phyloP scores from a whole-genome alignment of 2,888 invertebrate genomes.

The Lepidochrysops patricia region DNA sequence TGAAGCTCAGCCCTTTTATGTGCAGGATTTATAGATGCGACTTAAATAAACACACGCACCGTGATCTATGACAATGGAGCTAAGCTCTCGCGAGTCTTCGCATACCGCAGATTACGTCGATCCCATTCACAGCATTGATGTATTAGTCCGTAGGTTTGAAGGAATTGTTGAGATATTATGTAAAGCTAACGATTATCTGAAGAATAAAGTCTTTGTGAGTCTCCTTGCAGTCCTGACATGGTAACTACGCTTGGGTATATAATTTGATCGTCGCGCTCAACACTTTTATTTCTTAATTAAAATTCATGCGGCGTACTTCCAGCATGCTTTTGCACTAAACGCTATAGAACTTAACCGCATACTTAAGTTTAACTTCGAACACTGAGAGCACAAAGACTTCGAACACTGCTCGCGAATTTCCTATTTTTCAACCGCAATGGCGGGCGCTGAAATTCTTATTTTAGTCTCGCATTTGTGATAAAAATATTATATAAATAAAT shows the following conservation, averaged over 20 bases:
- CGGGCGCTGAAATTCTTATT: too few relatives aligned
- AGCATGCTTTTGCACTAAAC: too few relatives aligned
- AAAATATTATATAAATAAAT: too few relatives aligned
- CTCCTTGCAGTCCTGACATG: neutral
- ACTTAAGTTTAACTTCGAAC: too few relatives aligned
- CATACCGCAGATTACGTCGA: constrained; percentile 29
- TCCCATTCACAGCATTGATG: constrained; percentile 37
- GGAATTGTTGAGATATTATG: neutral
- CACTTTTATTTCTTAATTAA: too few relatives aligned
- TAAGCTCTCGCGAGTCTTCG: constrained; percentile 34
- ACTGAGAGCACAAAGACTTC: too few relatives aligned
- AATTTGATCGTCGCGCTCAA: constrained; percentile 27
- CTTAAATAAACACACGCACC: constrained; percentile 54
- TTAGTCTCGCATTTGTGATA: too few relatives aligned
- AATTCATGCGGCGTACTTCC: too few relatives aligned
- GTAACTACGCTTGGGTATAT: constrained; percentile 4
- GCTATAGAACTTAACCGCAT: too few relatives aligned
- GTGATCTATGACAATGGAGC: constrained; percentile 49
- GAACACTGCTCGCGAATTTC: too few relatives aligned
- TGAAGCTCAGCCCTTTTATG: constrained; percentile 67
- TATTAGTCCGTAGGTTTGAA: constrained; percentile 4
- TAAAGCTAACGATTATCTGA: neutral
- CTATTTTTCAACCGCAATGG: too few relatives aligned
- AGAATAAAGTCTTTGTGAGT: neutral
- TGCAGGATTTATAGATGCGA: constrained; percentile 60